Conservation (phyloP, 1,140 invertebrate genomes). For the Drosophila auraria region DNA sequence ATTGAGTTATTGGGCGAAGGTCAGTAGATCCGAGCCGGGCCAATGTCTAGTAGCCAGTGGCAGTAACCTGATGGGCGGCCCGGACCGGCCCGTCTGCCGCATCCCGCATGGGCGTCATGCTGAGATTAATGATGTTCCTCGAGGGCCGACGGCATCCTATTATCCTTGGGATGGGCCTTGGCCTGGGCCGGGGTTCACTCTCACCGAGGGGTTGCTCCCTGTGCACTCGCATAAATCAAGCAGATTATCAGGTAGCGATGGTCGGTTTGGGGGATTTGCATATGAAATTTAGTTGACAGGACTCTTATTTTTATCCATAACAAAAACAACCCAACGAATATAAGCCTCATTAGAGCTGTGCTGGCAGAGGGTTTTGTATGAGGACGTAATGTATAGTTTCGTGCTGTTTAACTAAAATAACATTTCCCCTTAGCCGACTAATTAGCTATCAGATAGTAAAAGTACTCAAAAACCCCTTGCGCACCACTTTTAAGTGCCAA, state of each 20-base stretch:
- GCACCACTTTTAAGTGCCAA: too few relatives aligned
- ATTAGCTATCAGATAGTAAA: too few relatives aligned
- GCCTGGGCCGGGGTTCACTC: conserved; percentile 14
- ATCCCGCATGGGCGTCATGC: conserved; percentile 62
- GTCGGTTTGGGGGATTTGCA: conserved; percentile 71
- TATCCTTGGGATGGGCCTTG: conserved; percentile 40
- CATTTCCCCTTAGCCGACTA: neutral
- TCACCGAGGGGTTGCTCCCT: conserved; percentile 25
- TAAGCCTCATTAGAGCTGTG: conserved; percentile 10
- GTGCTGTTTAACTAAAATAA: neutral
- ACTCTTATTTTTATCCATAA: conserved; percentile 19
- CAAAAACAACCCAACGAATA: conserved; percentile 2
- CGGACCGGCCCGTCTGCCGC: conserved; percentile 14
- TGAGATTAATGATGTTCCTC: conserved; percentile 71
- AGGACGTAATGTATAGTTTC: neutral
- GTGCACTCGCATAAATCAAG: conserved; percentile 75
- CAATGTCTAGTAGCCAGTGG: conserved; percentile 28
- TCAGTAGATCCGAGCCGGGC: conserved; percentile 48
- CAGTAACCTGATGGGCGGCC: conserved; percentile 11
- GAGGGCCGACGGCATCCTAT: conserved; percentile 54
- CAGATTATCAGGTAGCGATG: conserved; percentile 77
- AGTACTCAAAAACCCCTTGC: too few relatives aligned
- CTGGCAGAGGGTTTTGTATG: neutral
- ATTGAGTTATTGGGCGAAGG: conserved; percentile 77
- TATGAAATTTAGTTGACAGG: conserved; percentile 78